Evolutionary conservation across 30 jellyfish, hydroid and myxozoan species (phyloP).

Genomic region (Mastigias papua): DNA sequence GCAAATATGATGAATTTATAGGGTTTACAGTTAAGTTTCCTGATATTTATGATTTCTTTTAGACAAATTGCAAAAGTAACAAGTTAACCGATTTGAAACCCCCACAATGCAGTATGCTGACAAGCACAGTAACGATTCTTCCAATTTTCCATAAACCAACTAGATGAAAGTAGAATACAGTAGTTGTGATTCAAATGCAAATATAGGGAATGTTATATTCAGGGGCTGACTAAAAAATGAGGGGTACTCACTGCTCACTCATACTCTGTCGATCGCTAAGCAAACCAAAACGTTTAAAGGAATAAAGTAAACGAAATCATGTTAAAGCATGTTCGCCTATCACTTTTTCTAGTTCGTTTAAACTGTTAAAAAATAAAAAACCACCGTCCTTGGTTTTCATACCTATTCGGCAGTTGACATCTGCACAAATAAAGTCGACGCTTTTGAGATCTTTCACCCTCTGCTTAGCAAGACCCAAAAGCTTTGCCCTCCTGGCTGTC

Average conservation of each 20-base stretch:
- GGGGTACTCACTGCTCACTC: conserved; percentile 3
- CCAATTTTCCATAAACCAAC: not conserved
- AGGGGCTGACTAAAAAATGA: conserved; percentile 10
- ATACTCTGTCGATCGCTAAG: conserved; percentile 8
- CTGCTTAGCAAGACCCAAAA: conserved; percentile 10
- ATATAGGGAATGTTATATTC: conserved; percentile 10
- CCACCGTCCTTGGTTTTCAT: no score
- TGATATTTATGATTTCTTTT: conserved; percentile 11
- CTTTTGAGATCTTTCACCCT: not conserved
- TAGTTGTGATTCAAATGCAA: conserved; percentile 18
- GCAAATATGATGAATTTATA: not conserved
- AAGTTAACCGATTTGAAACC: not conserved
- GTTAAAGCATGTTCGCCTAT: no score
- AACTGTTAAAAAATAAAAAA: no score
- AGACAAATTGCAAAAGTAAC: conserved; percentile 9
- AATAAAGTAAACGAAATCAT: not conserved
- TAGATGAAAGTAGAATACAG: not conserved
- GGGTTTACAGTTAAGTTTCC: not conserved
- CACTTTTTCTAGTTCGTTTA: no score
- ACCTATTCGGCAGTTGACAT: no score
- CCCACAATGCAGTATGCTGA: no score
- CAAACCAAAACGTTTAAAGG: not conserved
- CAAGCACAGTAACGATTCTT: not conserved
- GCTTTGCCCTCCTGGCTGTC: conserved; percentile 13
- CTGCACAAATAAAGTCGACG: no score